phyloP scores from a whole-genome alignment of 2,113 vertebrate species.

The Neogale vison region DNA sequence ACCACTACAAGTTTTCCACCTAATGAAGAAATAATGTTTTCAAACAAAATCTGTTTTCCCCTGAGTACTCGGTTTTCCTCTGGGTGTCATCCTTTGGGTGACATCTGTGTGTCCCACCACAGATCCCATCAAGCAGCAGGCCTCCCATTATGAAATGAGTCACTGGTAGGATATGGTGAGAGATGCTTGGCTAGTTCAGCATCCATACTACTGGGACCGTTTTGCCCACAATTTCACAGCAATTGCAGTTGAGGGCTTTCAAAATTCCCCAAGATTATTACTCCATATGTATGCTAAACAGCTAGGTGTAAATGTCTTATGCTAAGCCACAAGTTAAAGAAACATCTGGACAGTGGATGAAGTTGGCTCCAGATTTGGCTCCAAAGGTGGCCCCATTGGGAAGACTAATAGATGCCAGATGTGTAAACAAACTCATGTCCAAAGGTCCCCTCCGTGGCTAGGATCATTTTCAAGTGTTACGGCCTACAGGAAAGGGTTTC shows the following conservation, averaged over 20 bases:
- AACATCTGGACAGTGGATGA: constrained; percentile 46
- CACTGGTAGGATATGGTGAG: background rate
- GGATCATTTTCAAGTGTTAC: background rate
- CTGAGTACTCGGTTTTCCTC: background rate
- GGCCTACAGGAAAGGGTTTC: background rate
- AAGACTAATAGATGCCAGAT: constrained; percentile 29
- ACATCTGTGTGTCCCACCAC: background rate
- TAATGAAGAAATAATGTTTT: constrained; percentile 33
- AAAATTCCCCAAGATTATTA: constrained; percentile 63
- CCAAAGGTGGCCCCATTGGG: background rate
- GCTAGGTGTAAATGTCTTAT: constrained; percentile 36
- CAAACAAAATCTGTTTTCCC: background rate
- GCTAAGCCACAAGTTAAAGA: constrained; percentile 22
- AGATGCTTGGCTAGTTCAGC: background rate
- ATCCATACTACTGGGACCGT: background rate
- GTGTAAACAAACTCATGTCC: background rate
- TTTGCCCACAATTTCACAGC: constrained; percentile 11
- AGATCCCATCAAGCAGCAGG: background rate
- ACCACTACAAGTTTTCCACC: background rate
- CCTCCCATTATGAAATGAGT: background rate
- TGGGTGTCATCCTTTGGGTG: background rate
- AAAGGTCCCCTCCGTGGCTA: background rate
- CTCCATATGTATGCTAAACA: constrained; percentile 24
- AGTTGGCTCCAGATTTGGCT: background rate
- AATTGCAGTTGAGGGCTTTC: constrained; percentile 33